These are phyloP conservation scores for Tringa solitaria DNA, from an alignment of 2,113 vertebrate species.

Conservation along the genomic window DNA sequence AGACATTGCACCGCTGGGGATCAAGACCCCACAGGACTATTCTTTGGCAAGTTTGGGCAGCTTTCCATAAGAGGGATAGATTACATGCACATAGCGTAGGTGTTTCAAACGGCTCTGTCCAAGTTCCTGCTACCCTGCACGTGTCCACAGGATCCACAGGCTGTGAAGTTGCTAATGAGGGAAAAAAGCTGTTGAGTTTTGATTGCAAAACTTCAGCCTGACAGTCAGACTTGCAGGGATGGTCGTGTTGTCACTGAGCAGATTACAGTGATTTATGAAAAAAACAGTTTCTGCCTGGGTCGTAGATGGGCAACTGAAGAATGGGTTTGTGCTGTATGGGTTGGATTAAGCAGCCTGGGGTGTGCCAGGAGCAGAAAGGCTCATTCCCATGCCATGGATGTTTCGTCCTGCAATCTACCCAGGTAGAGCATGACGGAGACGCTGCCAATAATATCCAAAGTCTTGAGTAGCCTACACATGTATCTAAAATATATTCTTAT, in stretches of 20 bases:
- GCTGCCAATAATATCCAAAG: background rate
- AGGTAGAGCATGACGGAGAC: background rate
- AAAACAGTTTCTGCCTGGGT: background rate
- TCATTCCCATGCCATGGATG: background rate
- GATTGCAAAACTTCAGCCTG: background rate
- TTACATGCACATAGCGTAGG: too few relatives aligned
- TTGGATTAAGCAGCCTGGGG: background rate
- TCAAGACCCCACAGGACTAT: background rate
- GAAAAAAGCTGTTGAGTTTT: background rate
- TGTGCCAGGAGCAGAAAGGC: background rate
- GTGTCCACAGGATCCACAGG: background rate
- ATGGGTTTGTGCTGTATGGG: background rate
- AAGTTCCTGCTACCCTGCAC: background rate
- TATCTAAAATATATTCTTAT: background rate
- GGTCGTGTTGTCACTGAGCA: background rate
- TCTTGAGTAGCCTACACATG: background rate
- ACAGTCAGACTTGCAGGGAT: background rate
- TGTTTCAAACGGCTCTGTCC: background rate
- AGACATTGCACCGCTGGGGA: background rate
- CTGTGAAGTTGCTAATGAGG: background rate
- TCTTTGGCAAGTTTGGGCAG: background rate
- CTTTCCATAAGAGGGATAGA: background rate
- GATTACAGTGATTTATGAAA: background rate
- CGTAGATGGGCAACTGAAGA: background rate
- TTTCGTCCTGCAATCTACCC: background rate